Evolutionary conservation across 2,797 vertebrate genomes (phyloP), one percentile per base, ranked within the genome.

Genomic region (Malacoctenus gilli): DNA sequence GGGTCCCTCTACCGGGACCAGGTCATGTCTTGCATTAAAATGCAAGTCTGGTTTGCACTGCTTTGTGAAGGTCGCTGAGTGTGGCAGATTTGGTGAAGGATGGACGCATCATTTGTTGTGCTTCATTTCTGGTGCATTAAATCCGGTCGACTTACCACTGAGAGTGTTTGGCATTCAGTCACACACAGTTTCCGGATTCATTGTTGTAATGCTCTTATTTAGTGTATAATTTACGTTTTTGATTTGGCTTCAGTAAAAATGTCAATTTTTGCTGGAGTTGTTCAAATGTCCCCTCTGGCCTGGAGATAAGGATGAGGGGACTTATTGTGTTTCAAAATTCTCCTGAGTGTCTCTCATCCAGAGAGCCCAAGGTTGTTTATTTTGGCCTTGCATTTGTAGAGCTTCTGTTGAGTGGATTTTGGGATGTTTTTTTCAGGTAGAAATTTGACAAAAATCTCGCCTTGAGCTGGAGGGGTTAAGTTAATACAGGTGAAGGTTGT

Each of bases 311-410:
- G 15, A 18, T 15, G 22, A 22, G 39, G 12, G 8, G 18, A 41
- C 19, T 8, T 8, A 1, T 22, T 41, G 20, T 22, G 20, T 40
- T 40, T 40, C 12, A 40, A 21, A 20, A 13, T 40, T 40, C 38
- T 21, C 12, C 11, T 13, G 11, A 41, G 31, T 19, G 14, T 55
- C 40, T 42, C 16, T 43, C 23, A 43, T 43, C 20, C 32, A 35
- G n/a, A 25, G 14, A 55, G 14, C 30, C 39, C 39, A 55, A 53
- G 37, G 37, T 53, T 41, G 50, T 40, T 53, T 18, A 41, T 53
- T 53, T 53, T 41, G 50, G 23, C 39, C 52, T 43, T 31, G 32
- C 19, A 7, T 11, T 38, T 55, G 52, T 12, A 1, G 19, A 21
- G 14, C 4, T 21, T 8, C 12, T 20, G 20, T 12, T 39, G 37